These are phyloP conservation scores for Cyprinella venusta DNA, from an alignment of 2,797 vertebrate species.

Conservation along the genomic window DNA sequence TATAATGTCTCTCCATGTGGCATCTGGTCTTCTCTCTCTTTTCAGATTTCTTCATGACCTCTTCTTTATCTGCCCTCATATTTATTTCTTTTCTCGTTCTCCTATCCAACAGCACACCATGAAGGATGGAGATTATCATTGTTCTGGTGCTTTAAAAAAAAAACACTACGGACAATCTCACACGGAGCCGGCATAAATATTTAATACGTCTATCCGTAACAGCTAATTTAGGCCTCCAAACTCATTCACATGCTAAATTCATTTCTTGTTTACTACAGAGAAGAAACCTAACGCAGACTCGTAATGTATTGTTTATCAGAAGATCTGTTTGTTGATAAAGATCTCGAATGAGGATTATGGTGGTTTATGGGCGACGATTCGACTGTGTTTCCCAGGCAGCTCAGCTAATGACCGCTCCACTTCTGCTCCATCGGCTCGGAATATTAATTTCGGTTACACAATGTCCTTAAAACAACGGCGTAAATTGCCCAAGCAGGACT, in stretches of 20 bases:
- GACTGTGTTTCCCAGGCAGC: conserved; percentile 46
- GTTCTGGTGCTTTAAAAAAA: conserved; percentile 29
- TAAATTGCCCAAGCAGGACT: conserved; percentile 66
- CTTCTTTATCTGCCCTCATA: background rate
- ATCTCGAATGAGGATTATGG: conserved; percentile 45
- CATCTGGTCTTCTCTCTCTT: background rate
- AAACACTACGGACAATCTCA: conserved; percentile 24
- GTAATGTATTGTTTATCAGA: conserved; percentile 25
- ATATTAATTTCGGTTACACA: conserved; percentile 64
- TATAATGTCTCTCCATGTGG: background rate
- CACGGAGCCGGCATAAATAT: conserved; percentile 43
- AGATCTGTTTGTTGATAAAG: conserved; percentile 37
- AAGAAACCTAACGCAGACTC: conserved; percentile 3
- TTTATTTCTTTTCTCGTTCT: conserved; percentile 18
- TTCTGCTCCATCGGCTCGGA: conserved; percentile 62
- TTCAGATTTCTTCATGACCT: conserved; percentile 16
- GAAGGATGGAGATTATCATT: conserved; percentile 29
- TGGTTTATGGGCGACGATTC: conserved; percentile 42
- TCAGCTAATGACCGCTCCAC: conserved; percentile 63
- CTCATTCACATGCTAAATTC: conserved; percentile 29
- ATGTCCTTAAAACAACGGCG: conserved; percentile 66
- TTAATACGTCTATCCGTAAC: conserved; percentile 35
- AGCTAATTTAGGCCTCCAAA: conserved; percentile 29
- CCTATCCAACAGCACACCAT: conserved; percentile 8
- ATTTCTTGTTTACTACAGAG: conserved; percentile 16